A percentile compares a stretch with the other conserved stretches of the same genome.
phyloP scores from a whole-genome alignment of 2,888 invertebrate species.

The Orchestes rusci region DNA sequence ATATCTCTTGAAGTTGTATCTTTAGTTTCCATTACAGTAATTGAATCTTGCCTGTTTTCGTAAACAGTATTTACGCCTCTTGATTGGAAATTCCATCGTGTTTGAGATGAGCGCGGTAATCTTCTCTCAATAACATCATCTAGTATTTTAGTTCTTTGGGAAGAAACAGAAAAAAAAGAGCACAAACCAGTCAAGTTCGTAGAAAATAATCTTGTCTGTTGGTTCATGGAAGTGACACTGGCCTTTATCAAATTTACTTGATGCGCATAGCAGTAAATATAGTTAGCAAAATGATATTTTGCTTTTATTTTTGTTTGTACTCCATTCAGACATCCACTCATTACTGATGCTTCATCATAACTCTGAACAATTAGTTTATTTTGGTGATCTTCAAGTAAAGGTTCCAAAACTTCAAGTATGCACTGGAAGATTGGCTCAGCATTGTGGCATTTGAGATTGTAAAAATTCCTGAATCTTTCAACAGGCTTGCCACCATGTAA shows the following conservation, averaged over 20 bases:
- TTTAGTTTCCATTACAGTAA: constrained; percentile 17
- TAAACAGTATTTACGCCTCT: constrained; percentile 11
- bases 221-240: constrained; percentile 16
- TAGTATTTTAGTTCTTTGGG: constrained; percentile 11
- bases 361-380: constrained; percentile 13
- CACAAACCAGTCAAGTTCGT: constrained; percentile 10
- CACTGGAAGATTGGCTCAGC: constrained; percentile 10
- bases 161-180: constrained; percentile 12
- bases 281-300: constrained; percentile 13
- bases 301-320: constrained; percentile 12
- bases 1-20: constrained; percentile 12
- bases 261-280: constrained; percentile 16
- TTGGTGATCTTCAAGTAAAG: constrained; percentile 11
- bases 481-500: constrained; percentile 22
- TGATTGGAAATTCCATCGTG: constrained; percentile 13
- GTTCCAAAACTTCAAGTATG: constrained; percentile 11
- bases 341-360: constrained; percentile 15
- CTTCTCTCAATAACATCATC: constrained; percentile 11
- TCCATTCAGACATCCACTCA: constrained; percentile 8
- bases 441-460: constrained; percentile 15
- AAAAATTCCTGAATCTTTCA: constrained; percentile 31
- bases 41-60: constrained; percentile 11
- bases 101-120: too few relatives aligned
- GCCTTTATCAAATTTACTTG: constrained; percentile 12
- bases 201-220: constrained; percentile 14